These are phyloP conservation scores for Rachycentron canadum DNA, from an alignment of 2,797 vertebrate species.

Conservation along the genomic window DNA sequence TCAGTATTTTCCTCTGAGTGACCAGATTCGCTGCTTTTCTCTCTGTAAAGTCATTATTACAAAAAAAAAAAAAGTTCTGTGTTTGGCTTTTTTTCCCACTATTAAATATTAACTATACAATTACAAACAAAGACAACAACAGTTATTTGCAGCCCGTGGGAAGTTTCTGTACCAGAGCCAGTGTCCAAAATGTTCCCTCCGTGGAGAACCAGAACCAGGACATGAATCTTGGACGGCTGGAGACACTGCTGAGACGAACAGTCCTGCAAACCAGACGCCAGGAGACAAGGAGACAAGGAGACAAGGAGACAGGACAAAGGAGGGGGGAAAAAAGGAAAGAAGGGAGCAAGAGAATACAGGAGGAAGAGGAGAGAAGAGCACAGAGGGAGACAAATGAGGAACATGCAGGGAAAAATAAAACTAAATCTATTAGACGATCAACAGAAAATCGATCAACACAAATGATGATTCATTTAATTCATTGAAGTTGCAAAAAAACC, in stretches of 20 bases:
- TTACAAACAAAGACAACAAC: not conserved
- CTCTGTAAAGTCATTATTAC: not conserved
- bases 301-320: not conserved
- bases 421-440: not conserved
- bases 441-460: not conserved
- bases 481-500: no score
- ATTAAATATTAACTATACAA: no score
- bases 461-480: not conserved
- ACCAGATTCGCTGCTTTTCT: not conserved
- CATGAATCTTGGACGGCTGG: conserved; percentile 92
- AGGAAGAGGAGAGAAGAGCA: not conserved
- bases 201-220: conserved; percentile 93
- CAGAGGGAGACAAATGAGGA: not conserved
- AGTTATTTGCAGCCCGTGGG: not conserved
- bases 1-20: not conserved
- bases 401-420: not conserved
- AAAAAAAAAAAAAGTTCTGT: no score
- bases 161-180: conserved; percentile 86
- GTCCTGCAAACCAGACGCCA: conserved; percentile 79
- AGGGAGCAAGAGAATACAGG: not conserved
- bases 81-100: no score
- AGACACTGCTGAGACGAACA: conserved; percentile 87
- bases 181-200: conserved; percentile 97
- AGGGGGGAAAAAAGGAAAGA: not conserved
- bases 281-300: conserved; percentile 31